Percentiles rank a stretch among this genome's conserved stretches.
These are phyloP conservation scores for Nycticorax nycticorax DNA, from an alignment of 2,113 vertebrate species.

Conservation along the genomic window DNA sequence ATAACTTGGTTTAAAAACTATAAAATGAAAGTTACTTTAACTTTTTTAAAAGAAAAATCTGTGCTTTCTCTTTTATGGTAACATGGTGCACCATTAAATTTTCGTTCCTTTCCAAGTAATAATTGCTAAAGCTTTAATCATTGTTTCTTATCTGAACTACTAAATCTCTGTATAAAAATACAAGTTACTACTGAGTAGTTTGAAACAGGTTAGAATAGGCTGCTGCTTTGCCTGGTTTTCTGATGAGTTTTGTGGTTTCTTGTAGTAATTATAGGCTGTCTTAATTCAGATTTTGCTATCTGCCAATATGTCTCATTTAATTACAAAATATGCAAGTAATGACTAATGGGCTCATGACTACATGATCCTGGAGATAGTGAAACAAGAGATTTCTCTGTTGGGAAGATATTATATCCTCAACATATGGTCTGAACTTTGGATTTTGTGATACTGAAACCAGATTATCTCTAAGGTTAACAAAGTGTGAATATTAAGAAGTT, in stretches of 20 bases:
- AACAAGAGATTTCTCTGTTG: neutral
- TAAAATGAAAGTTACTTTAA: neutral
- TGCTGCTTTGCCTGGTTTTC: neutral
- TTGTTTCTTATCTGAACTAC: neutral
- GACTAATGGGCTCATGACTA: neutral
- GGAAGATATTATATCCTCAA: neutral
- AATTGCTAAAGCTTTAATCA: neutral
- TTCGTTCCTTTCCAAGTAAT: neutral
- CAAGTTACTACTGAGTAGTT: neutral
- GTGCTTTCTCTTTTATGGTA: neutral
- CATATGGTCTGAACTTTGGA: neutral
- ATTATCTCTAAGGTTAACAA: neutral
- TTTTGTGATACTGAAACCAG: neutral
- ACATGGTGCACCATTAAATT: neutral
- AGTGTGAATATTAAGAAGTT: neutral
- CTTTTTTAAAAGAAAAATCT: neutral
- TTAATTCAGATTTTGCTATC: slow-evolving; percentile 18
- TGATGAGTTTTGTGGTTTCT: neutral
- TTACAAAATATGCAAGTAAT: slow-evolving; percentile 30
- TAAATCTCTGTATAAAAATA: neutral
- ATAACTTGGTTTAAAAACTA: neutral
- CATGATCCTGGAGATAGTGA: neutral
- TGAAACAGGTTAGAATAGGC: neutral
- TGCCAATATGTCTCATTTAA: neutral
- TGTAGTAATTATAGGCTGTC: neutral